These are phyloP conservation scores for Dicroscelio sp. DNA, from an alignment of 2,888 invertebrate genomes.

Conservation along the genomic window DNA sequence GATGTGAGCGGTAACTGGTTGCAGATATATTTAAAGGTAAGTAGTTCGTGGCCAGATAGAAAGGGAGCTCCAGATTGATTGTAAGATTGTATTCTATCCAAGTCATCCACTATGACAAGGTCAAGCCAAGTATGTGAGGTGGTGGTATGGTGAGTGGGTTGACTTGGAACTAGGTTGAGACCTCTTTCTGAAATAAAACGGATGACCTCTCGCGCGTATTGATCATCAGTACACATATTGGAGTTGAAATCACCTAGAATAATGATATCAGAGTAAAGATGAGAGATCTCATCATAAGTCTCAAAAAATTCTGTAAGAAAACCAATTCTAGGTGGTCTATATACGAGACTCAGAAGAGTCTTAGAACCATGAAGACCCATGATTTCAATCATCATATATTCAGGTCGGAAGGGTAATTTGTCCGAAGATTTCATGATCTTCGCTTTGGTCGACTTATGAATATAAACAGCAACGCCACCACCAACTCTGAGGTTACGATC, in stretches of 20 bases:
- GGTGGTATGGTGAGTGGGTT: background rate
- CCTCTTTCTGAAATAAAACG: background rate
- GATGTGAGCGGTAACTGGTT: too few relatives aligned
- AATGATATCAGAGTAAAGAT: background rate
- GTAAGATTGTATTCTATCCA: background rate
- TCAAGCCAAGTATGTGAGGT: slow-evolving; percentile 1
- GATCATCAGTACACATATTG: background rate
- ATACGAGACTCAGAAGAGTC: background rate
- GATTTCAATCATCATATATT: background rate
- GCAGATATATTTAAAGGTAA: background rate
- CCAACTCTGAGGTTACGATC: background rate
- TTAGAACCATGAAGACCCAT: too few relatives aligned
- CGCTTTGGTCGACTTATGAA: background rate
- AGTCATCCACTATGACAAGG: background rate
- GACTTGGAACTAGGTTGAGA: background rate
- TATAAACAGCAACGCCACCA: background rate
- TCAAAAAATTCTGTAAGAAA: background rate
- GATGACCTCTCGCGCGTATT: background rate
- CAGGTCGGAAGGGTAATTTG: background rate
- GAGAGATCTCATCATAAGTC: background rate
- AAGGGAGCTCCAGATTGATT: slow-evolving; percentile 2
- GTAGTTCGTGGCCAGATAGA: background rate
- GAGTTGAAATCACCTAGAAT: background rate
- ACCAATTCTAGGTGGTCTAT: background rate
- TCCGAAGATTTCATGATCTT: background rate